Percentiles rank a stretch among this genome's conserved stretches.
Evolutionary conservation across 1,140 invertebrate genomes (phyloP).

Genomic region (Cataglyphis hispanica): DNA sequence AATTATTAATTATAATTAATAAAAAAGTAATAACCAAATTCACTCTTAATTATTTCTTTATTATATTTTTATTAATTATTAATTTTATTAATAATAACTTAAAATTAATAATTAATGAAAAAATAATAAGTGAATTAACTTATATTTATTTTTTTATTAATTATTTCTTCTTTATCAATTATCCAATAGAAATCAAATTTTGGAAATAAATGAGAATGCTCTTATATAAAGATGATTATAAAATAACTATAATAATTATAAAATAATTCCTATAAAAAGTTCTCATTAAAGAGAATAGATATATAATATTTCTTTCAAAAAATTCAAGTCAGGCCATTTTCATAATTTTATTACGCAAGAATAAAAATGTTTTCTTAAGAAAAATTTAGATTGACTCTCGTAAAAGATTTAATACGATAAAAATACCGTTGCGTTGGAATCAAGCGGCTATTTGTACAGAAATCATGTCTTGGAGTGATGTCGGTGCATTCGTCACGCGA

Average conservation of each 20-base stretch:
- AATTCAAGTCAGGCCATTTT: neutral
- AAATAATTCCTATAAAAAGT: neutral
- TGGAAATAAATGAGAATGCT: neutral
- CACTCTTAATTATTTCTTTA: no score
- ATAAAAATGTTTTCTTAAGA: neutral
- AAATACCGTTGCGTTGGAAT: conserved; percentile 10
- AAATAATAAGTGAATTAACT: no score
- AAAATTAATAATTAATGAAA: no score
- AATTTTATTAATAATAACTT: no score
- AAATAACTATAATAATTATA: no score
- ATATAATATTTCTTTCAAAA: neutral
- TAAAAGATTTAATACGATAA: neutral
- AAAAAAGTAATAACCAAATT: no score
- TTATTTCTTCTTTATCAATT: no score
- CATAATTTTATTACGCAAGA: neutral
- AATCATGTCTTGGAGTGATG: neutral
- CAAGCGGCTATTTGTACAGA: neutral
- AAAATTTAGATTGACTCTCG: neutral
- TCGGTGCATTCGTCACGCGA: conserved; percentile 21
- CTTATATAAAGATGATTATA: no score
- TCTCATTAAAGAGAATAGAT: neutral
- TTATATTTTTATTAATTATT: no score
- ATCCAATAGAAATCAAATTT: neutral
- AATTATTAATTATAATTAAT: no score
- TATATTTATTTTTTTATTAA: no score